Base-by-base conservation (phyloP, 2,113 vertebrate species). In the Caranx melampygus region DNA sequence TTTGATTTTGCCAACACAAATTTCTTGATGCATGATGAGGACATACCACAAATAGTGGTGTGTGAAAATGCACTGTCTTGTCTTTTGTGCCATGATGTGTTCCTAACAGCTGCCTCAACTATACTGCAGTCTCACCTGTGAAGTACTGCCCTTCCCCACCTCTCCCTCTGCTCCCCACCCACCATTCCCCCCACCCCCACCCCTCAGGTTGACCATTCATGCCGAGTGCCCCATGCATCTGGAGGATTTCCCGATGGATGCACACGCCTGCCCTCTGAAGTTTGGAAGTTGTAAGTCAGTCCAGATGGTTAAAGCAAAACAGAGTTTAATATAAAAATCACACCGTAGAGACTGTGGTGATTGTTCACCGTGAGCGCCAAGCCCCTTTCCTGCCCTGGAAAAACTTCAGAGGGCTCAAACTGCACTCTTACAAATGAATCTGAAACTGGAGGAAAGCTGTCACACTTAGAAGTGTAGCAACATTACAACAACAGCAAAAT, bases 221-320 rank as follows among this genome's bases (percentile, higher is more conserved):
- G 98, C 98, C 0, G 98, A 99, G 92, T 99, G 98, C 70, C 98
- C 98, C 55, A 99, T 99, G 98, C 97, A 99, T 88, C 94, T 99
- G 92, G 98, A 99, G 91, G 97, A 99, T 86, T 99, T 99, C 92
- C 98, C 98, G 0, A 99, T 99, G 98, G 98, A 99, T 37, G 96
- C 97, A 26, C 98, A 99, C 1, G 97, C 97, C 69, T 99, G 98
- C 88, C 98, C 98, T 0, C 94, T 99, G 81, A 99, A 99, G 93
- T 99, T 99, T 85, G 98, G 98, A 93, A 99, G 98, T 92, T 99
- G 98, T 99, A 94, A 95, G 98, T 99, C 65, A 74, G 42, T 66
- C 34, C 59, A 80, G 67, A 83, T 86, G 73, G 60, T 73, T 66
- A 54, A 51, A 66, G 33, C 8, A 40, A 57, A 75, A 74, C 40